Base-by-base conservation (phyloP, 23 tunicate species). In the Styela clava region DNA sequence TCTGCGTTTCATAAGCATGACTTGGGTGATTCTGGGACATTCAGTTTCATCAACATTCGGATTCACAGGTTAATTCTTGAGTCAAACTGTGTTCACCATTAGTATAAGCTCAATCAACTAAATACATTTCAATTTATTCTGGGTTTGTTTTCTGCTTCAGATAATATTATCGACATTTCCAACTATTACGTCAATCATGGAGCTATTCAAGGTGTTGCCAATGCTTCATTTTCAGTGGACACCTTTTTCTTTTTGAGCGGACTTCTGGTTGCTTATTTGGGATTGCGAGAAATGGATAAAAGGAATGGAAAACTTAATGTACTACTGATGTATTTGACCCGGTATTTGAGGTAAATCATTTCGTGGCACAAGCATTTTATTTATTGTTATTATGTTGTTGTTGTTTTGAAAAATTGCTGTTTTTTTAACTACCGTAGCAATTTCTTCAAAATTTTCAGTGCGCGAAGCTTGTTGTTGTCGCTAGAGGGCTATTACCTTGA, bases 11-110 rank as follows among this genome's bases (percentile, higher is more conserved):
- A 29, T 96, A 31, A 87, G 94, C 74, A 91, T 96, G 90, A 69
- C 84, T 3, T 96, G 99, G 99, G 97, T 96, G 24, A 79, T 96
- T n/a, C 68, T 92, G 62, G 97, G 97, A 31, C 99, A 96, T 61
- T 61, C 97, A 27, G 73, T 82, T 64, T 62, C 72, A 35, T 87
- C 83, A 12, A 5, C 56, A 44, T 12, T 44, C 12, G 56, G 56
- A 44, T 44, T 44, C 56, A 44, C 56, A 44, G 56, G 56, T 44
- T 5, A 5, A 44, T 44, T 5, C 56, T 12, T 44, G 12, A 44
- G 12, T 44, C n/a, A n/a, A n/a, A n/a, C n/a, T n/a, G n/a, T n/a
- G n/a, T n/a, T n/a, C n/a, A n/a, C n/a, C n/a, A n/a, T n/a, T n/a
- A n/a, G n/a, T n/a, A n/a, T n/a, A n/a, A n/a, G n/a, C n/a, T n/a